phyloP scores from a whole-genome alignment of 2,797 vertebrate species.

The Tachyglossus aculeatus region DNA sequence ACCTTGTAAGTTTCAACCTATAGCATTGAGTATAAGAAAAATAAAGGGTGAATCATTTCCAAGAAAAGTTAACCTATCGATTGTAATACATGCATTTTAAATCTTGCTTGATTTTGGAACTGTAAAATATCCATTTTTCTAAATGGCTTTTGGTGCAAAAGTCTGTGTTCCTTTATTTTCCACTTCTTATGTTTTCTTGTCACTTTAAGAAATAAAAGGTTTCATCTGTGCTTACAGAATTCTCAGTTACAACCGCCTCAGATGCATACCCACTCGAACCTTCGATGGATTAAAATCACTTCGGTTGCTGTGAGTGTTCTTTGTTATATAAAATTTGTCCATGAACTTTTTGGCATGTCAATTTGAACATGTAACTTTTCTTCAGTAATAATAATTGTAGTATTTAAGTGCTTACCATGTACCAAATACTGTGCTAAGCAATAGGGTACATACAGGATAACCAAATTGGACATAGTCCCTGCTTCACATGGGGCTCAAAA shows the following conservation, averaged over 20 bases:
- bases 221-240: slow-evolving; percentile 81
- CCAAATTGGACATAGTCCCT: no score
- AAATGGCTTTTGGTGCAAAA: slow-evolving; percentile 34
- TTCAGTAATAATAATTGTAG: no score
- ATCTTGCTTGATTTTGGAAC: slow-evolving; percentile 40
- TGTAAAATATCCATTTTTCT: slow-evolving; percentile 38
- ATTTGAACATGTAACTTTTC: neutral
- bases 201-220: slow-evolving; percentile 6
- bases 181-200: neutral
- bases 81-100: neutral
- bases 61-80: neutral
- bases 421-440: no score
- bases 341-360: neutral
- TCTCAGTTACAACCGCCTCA: slow-evolving; percentile 95
- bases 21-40: slow-evolving; percentile 27
- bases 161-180: neutral
- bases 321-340: neutral
- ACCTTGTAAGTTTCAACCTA: slow-evolving; percentile 91
- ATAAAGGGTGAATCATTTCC: slow-evolving; percentile 19
- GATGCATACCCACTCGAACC: slow-evolving; percentile 90
- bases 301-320: slow-evolving; percentile 88
- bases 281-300: slow-evolving; percentile 94
- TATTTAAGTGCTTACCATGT: no score
- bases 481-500: no score
- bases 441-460: no score